Conservation (phyloP, 2,113 vertebrate genomes). For the Galbula dea region DNA sequence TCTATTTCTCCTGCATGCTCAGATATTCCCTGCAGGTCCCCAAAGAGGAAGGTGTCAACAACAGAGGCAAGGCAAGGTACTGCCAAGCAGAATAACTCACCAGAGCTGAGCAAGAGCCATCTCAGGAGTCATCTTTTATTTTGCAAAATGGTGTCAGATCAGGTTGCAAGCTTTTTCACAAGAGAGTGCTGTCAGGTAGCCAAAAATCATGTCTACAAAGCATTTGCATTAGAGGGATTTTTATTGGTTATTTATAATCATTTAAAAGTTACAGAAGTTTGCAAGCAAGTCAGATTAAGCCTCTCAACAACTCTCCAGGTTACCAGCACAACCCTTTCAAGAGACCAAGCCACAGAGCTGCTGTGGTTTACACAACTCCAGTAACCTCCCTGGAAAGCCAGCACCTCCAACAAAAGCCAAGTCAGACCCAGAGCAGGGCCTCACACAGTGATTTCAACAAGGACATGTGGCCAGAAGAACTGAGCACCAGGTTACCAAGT, state of each 20-base stretch:
- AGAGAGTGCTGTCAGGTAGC: neutral
- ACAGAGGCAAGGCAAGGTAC: neutral
- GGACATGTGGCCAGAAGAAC: neutral
- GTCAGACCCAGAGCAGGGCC: neutral
- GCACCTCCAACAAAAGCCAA: neutral
- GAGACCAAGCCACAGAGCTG: neutral
- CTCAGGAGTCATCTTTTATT: neutral
- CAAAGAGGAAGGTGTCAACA: neutral
- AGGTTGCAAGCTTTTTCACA: neutral
- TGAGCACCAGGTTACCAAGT: neutral
- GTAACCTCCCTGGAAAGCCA: neutral
- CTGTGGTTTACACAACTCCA: neutral
- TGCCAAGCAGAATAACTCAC: neutral
- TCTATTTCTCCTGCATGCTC: neutral
- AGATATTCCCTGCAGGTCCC: neutral
- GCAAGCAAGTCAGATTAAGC: neutral
- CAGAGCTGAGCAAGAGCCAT: neutral
- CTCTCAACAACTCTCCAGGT: neutral
- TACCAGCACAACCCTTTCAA: neutral
- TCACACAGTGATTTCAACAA: neutral
- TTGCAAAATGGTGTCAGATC: neutral
- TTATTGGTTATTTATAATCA: neutral
- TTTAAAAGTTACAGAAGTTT: conserved; percentile 29
- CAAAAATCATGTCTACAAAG: neutral
- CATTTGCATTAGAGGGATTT: neutral